Evolutionary conservation across 1,140 invertebrate species (phyloP).

Genomic region (Euwallacea similis): DNA sequence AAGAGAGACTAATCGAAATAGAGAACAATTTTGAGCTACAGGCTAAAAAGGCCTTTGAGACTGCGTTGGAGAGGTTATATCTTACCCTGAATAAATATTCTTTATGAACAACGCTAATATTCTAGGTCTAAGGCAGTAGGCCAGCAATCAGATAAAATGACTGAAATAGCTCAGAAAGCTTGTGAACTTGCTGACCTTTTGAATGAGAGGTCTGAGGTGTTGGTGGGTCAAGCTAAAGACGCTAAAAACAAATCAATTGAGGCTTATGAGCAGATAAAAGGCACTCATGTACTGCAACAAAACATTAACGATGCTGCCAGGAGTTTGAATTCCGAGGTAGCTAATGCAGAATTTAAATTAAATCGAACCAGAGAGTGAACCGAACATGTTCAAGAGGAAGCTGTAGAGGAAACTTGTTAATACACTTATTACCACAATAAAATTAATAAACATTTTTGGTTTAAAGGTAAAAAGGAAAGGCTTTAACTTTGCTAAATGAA

Average conservation of each 20-base stretch:
- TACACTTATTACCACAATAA: slow-evolving; percentile 51
- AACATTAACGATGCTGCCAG: slow-evolving; percentile 65
- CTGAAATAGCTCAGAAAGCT: slow-evolving; percentile 84
- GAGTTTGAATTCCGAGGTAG: slow-evolving; percentile 60
- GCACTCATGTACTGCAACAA: slow-evolving; percentile 58
- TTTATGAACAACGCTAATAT: not conserved
- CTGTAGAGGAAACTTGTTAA: slow-evolving; percentile 29
- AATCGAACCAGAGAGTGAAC: slow-evolving; percentile 69
- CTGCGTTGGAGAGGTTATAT: slow-evolving; percentile 37
- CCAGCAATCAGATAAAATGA: slow-evolving; percentile 89
- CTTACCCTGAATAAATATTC: slow-evolving; percentile 53
- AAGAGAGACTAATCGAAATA: slow-evolving; percentile 37
- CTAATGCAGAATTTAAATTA: slow-evolving; percentile 66
- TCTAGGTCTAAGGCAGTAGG: slow-evolving; percentile 80
- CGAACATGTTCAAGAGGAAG: slow-evolving; percentile 60
- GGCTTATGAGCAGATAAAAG: slow-evolving; percentile 79
- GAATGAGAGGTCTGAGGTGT: slow-evolving; percentile 75
- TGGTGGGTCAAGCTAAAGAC: slow-evolving; percentile 74
- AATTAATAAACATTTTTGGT: slow-evolving; percentile 58
- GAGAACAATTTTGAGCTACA: not conserved
- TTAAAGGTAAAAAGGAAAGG: slow-evolving; percentile 71
- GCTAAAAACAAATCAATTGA: slow-evolving; percentile 81
- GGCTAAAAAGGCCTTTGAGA: slow-evolving; percentile 2
- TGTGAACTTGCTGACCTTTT: slow-evolving; percentile 75
- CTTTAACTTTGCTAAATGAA: slow-evolving; percentile 74